These are phyloP conservation scores for Lutjanus argentimaculatus DNA, from an alignment of 2,797 vertebrate species.

Conservation along the genomic window DNA sequence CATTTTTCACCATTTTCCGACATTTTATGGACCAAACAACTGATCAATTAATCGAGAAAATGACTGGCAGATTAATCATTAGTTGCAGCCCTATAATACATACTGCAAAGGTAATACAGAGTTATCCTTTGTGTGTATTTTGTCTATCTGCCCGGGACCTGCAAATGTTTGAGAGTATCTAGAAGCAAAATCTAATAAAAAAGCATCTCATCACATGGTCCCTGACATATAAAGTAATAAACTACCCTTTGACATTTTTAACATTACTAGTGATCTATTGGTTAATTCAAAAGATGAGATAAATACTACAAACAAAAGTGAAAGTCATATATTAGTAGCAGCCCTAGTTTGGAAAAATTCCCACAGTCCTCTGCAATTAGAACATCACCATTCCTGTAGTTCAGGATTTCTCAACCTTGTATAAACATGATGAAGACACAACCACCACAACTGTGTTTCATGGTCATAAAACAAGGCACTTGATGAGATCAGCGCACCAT, in stretches of 20 bases:
- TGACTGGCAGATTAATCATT: no score
- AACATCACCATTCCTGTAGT: neutral
- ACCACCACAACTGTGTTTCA: neutral
- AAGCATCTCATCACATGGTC: no score
- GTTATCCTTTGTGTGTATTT: neutral
- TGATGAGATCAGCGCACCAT: neutral
- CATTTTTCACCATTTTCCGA: no score
- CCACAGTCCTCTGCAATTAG: neutral
- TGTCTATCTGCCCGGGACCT: no score
- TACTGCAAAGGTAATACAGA: no score
- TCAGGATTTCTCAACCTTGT: neutral
- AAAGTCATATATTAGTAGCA: neutral
- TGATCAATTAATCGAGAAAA: no score
- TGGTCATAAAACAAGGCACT: neutral
- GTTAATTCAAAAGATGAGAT: neutral
- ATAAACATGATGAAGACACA: neutral
- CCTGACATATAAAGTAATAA: neutral
- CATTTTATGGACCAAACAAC: no score
- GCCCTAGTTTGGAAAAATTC: neutral
- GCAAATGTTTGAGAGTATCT: no score
- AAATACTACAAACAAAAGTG: neutral
- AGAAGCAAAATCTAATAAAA: no score
- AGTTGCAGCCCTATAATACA: no score
- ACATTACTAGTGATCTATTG: neutral
- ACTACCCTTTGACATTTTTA: neutral